Base-by-base conservation (phyloP, 53 echinoderm and acorn worm species). In the Patiria pectinifera region DNA sequence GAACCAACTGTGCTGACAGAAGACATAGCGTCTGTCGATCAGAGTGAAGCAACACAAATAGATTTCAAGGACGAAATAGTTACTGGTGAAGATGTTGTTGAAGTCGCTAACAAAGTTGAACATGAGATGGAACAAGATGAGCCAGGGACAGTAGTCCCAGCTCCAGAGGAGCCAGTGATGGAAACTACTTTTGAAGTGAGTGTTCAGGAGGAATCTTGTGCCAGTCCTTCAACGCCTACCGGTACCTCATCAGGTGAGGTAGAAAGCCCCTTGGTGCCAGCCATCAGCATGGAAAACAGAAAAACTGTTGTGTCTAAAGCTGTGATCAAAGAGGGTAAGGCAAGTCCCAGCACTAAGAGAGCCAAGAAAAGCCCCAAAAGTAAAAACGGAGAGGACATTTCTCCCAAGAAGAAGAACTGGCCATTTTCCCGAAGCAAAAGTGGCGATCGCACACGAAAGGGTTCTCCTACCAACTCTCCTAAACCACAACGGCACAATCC, bases 391-490 rank as follows among this genome's bases (percentile, higher is more conserved):
- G 80, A 90, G 11, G 80, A 90, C 53, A 90, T 80, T 18, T 90
- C 90, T 0, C 90, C 90, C 81, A 90, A 90, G 80, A 80, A 90
- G 90, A 80, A 90, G 45, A 79, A 63, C 48, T 90, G 90, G 90
- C 90, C 90, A 19, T 90, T 90, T 69, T 90, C 90, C 22, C 90
- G 90, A 46, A 90, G 81, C 80, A 79, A 80, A 22, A 90, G 90
- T 10, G 90, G 90, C n/a, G 90, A 90, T 79, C 90, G 90, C 48
- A 90, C 80, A 16, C 47, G 90, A 21, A 90, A 81, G 80, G 90
- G 80, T 23, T 90, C 90, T 12, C 90, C 90, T 66, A 80, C 90
- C 80, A 90, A 81, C 69, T 90, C 90, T 45, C 90, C 90, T 11
- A 90, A 90, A 81, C 47, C 62, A 25, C 81, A 80, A 46, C 70